Evolutionary conservation across 1,140 invertebrate species (phyloP), one percentile per base, ranked within the genome.

Genomic region (Venturia canescens): DNA sequence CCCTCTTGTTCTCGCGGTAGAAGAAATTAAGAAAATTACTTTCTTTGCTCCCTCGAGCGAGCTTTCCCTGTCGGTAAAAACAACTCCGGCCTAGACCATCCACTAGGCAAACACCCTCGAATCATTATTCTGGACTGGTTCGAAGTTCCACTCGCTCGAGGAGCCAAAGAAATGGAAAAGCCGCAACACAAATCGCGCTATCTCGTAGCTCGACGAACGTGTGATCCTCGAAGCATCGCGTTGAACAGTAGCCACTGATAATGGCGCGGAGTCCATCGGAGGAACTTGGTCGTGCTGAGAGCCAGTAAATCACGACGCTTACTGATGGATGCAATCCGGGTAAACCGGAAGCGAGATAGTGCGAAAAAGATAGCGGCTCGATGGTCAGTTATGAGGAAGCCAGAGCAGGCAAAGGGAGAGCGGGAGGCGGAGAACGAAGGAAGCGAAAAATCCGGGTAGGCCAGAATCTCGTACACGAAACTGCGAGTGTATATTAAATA

Each of bases 371-470:
- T n/a, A 57, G 53, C 21, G 18, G 53, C 5, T 57, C 21, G 53
- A 57, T 57, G 53, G 21, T 13, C 53, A 57, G 18, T 57, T 23
- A 23, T 57, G 53, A 57, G 53, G 53, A 57, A 5, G 4, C n/a
- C 53, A 44, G 38, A 9, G 38, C 53, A 44, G 38, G 11, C 7
- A 44, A 34, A 34, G 34, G 9, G 38, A 44, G 38, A 9, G 38
- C 1, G 38, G 13, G 71, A 53, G 48, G 23, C 21, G 11, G 31
- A 75, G 48, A 31, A 75, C 57, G 31, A 27, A 75, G 71, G 71
- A 57, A 57, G 48, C 23, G 23, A 57, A 53, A 76, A 76, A 76
- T 76, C 53, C 74, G 27, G 74, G 63, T 76, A 63, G 74, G 74
- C 74, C 74, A 76, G 71, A 60, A 13, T 23, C 53, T 57, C 53